Percentiles rank a stretch among this genome's conserved stretches.
Evolutionary conservation across 1,140 invertebrate species (phyloP).

Genomic region (Zaprionus inermis): DNA sequence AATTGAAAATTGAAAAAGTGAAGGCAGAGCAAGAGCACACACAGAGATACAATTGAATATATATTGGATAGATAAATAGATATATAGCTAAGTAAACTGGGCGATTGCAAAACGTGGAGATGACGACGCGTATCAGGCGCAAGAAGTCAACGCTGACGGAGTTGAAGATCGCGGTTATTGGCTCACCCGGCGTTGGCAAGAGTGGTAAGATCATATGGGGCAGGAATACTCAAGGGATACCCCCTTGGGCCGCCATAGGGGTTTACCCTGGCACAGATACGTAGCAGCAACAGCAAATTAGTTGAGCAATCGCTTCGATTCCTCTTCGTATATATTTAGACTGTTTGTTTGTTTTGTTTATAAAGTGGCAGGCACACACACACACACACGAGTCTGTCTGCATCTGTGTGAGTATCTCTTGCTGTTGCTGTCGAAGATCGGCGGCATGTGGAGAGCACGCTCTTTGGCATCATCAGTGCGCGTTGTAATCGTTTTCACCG

Average conservation of each 20-base stretch:
- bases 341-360: constrained; percentile 81
- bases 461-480: constrained; percentile 57
- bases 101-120: constrained; percentile 64
- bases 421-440: constrained; percentile 12
- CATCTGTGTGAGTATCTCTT: constrained; percentile 18
- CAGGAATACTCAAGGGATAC: constrained; percentile 3
- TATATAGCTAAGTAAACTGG: constrained; percentile 24
- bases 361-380: constrained; percentile 63
- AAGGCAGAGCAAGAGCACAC: background rate
- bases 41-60: constrained; percentile 12
- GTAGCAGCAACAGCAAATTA: constrained; percentile 75
- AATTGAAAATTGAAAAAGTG: constrained; percentile 6
- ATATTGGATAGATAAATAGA: constrained; percentile 4
- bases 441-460: constrained; percentile 37
- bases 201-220: constrained; percentile 88
- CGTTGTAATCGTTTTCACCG: constrained; percentile 66
- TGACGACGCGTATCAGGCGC: constrained; percentile 89
- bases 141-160: constrained; percentile 95
- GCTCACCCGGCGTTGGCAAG: constrained; percentile 94
- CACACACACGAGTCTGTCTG: background rate
- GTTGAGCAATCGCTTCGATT: constrained; percentile 76
- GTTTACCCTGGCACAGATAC: background rate
- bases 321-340: constrained; percentile 75
- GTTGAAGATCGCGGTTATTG: constrained; percentile 94
- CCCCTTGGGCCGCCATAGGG: background rate